A percentile compares a stretch with the other conserved stretches of the same genome.
Evolutionary conservation across 2,888 invertebrate species (phyloP).

Genomic region (Eretmocerus hayati): DNA sequence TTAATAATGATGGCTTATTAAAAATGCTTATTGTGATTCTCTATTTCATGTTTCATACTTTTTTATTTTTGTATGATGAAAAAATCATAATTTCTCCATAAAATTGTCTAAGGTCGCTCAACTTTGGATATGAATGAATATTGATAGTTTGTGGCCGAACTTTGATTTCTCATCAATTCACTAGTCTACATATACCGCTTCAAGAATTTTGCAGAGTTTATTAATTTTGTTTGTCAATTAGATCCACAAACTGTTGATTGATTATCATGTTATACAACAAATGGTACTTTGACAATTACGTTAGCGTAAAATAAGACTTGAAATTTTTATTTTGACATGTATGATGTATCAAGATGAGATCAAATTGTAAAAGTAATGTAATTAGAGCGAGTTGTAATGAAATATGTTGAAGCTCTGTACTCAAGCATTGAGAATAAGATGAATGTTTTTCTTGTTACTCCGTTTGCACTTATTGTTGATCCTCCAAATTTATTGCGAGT

Average conservation of each 20-base stretch:
- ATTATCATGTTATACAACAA: slow-evolving; percentile 15
- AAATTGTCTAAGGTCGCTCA: too few relatives aligned
- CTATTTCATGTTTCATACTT: slow-evolving; percentile 17
- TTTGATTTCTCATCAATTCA: slow-evolving; percentile 9
- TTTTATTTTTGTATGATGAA: slow-evolving; percentile 18
- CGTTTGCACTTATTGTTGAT: too few relatives aligned
- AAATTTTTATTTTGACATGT: too few relatives aligned
- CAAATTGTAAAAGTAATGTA: too few relatives aligned
- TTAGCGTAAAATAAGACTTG: slow-evolving; percentile 19
- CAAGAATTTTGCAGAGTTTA: slow-evolving; percentile 9
- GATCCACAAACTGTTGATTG: slow-evolving; percentile 18
- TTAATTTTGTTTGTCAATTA: slow-evolving; percentile 6
- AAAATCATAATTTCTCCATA: slow-evolving; percentile 15
- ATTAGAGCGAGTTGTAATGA: too few relatives aligned
- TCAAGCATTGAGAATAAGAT: too few relatives aligned
- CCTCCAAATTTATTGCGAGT: too few relatives aligned
- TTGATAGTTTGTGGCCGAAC: slow-evolving; percentile 20
- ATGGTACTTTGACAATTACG: slow-evolving; percentile 6
- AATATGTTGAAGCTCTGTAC: too few relatives aligned
- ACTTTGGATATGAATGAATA: slow-evolving; percentile 1
- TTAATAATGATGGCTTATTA: slow-evolving; percentile 14
- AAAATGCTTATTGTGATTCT: slow-evolving; percentile 21
- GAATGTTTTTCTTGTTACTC: too few relatives aligned
- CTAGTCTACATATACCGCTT: slow-evolving; percentile 16
- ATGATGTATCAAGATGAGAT: too few relatives aligned